phyloP scores from a whole-genome alignment of 2,888 invertebrate genomes.

The Drosophila prostipennis region DNA sequence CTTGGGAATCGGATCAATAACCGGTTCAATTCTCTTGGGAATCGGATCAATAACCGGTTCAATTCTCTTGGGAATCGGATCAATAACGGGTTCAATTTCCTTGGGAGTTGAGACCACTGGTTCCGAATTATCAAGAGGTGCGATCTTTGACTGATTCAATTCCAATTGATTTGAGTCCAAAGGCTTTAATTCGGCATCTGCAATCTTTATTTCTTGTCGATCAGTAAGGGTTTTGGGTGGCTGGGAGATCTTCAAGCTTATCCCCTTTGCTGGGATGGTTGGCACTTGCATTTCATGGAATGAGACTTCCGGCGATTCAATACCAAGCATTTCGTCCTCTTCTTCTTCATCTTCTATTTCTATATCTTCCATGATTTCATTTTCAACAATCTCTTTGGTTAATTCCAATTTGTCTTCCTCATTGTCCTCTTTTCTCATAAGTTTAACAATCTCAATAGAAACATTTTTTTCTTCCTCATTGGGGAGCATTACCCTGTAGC shows the following conservation, averaged over 20 bases:
- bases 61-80: background rate
- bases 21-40: no score
- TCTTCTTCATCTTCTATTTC: background rate
- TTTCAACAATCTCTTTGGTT: fast-evolving
- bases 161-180: background rate
- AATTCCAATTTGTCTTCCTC: background rate
- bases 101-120: background rate
- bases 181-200: background rate
- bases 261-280: background rate
- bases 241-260: no score
- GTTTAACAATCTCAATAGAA: background rate
- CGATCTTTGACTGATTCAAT: background rate
- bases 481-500: conserved; percentile 8
- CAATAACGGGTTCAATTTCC: background rate
- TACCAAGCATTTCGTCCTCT: background rate
- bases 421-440: background rate
- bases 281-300: background rate
- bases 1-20: background rate
- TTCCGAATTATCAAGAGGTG: background rate
- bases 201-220: background rate
- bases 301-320: background rate
- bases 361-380: background rate
- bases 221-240: background rate
- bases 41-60: no score
- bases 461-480: background rate